Percentiles rank a stretch among this genome's conserved stretches.
phyloP scores from a whole-genome alignment of 2,797 vertebrate species.

The Sebastes ruberrimus region DNA sequence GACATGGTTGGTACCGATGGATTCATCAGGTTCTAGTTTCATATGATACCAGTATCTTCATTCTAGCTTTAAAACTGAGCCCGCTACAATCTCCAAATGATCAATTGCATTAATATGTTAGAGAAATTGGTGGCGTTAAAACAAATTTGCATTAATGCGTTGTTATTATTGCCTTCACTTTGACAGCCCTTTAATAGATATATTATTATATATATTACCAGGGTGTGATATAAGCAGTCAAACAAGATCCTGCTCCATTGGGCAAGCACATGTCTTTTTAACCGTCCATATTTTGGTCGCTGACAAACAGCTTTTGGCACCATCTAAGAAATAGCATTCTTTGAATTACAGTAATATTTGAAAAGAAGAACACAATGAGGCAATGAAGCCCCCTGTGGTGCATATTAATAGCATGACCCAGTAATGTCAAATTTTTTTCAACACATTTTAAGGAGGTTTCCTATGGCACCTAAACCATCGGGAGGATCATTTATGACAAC shows the following conservation, averaged over 20 bases:
- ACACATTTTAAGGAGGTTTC: not conserved
- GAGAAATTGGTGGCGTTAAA: too few species aligned
- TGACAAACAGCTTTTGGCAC: constrained; percentile 17
- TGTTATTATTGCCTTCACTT: too few species aligned
- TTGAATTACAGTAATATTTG: constrained; percentile 44
- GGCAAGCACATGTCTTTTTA: not conserved
- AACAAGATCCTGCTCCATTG: not conserved
- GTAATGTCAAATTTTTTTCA: constrained; percentile 54
- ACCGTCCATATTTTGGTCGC: not conserved
- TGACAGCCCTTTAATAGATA: too few species aligned
- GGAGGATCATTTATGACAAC: not conserved
- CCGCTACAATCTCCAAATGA: too few species aligned
- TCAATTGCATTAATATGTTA: too few species aligned
- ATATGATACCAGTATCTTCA: too few species aligned
- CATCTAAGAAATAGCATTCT: constrained; percentile 14
- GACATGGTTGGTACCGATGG: too few species aligned
- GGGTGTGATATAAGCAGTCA: not conserved
- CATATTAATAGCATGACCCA: constrained; percentile 68
- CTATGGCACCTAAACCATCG: not conserved
- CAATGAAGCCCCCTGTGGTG: constrained; percentile 35
- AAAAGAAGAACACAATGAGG: constrained; percentile 46
- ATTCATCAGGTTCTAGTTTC: too few species aligned
- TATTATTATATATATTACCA: too few species aligned
- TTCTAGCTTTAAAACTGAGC: too few species aligned
- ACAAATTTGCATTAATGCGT: too few species aligned